Conservation (phyloP, 2,888 invertebrate species). For the Cephus runcator region DNA sequence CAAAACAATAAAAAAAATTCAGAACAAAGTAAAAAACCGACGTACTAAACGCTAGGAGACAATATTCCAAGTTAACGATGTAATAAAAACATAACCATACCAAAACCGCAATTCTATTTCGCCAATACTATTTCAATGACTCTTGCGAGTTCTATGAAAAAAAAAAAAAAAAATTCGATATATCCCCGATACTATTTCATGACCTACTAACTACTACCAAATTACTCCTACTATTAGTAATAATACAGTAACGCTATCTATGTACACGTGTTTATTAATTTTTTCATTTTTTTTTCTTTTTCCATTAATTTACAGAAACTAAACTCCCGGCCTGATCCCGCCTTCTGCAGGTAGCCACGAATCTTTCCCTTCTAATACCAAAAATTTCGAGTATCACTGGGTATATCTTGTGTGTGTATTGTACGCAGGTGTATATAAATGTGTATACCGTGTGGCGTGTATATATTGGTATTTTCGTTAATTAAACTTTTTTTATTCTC, state of each 20-base stretch:
- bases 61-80: too few species aligned
- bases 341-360: constrained; percentile 2
- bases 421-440: neutral
- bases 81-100: too few species aligned
- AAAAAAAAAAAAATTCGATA: neutral
- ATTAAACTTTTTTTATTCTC: neutral
- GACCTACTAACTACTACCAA: neutral
- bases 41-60: too few species aligned
- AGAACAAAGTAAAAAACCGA: too few species aligned
- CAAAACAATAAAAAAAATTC: too few species aligned
- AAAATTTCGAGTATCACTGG: constrained; percentile 24
- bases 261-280: neutral
- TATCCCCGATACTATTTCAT: neutral
- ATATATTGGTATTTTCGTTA: neutral
- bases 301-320: constrained; percentile 52
- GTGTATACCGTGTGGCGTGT: neutral
- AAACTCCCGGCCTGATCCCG: constrained; percentile 45
- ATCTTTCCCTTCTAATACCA: constrained; percentile 59
- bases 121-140: too few species aligned
- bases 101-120: too few species aligned
- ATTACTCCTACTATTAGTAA: neutral
- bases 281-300: neutral
- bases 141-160: neutral
- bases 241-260: neutral
- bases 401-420: constrained; percentile 23